These are phyloP conservation scores for Erythrolamprus reginae DNA, from an alignment of 2,113 vertebrate species.

Conservation along the genomic window DNA sequence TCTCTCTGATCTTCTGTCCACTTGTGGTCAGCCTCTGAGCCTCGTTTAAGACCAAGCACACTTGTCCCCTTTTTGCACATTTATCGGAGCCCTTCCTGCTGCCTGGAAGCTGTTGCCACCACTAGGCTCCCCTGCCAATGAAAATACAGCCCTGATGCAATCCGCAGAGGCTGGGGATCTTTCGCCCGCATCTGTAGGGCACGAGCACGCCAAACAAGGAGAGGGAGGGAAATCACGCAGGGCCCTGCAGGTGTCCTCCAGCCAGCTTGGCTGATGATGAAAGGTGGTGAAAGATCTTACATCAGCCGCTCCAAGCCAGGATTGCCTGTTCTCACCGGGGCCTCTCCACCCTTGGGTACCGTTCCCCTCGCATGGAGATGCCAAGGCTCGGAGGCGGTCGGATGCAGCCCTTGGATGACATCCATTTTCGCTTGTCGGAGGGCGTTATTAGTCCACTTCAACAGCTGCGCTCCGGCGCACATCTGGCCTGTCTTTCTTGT, in stretches of 20 bases:
- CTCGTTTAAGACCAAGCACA: neutral
- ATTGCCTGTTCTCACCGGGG: neutral
- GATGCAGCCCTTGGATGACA: neutral
- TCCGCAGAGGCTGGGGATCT: neutral
- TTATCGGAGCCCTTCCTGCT: neutral
- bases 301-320: neutral
- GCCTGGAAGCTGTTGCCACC: neutral
- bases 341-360: neutral
- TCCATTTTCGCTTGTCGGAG: neutral
- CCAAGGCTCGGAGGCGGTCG: neutral
- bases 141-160: neutral
- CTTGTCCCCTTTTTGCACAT: neutral
- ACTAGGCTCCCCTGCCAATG: neutral
- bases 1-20: neutral
- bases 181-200: neutral
- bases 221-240: neutral
- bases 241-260: neutral
- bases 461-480: neutral
- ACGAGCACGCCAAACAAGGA: neutral
- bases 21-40: neutral
- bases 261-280: neutral
- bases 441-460: neutral
- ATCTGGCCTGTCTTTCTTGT: neutral
- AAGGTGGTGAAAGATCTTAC: neutral
- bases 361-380: neutral